Conservation (phyloP, 2,113 vertebrate species). For the Campylorhamphus procurvoides region DNA sequence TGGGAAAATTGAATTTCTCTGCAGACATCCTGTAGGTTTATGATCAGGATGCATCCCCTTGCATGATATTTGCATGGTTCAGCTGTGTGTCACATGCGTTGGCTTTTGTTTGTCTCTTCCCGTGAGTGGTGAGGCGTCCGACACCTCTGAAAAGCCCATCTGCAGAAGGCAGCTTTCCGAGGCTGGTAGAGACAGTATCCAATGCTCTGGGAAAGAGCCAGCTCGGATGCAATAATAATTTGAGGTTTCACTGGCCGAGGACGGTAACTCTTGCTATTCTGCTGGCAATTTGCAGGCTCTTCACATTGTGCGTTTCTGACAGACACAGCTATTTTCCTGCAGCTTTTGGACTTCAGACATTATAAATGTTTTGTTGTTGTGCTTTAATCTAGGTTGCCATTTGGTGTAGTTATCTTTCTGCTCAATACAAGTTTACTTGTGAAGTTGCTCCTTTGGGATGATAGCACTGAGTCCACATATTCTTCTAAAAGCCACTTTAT, state of each 20-base stretch:
- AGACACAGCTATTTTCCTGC: not conserved
- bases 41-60: not conserved
- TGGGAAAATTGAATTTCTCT: not conserved
- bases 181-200: not conserved
- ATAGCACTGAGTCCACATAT: not conserved
- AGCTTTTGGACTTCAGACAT: not conserved
- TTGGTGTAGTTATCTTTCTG: not conserved
- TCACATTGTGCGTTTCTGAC: not conserved
- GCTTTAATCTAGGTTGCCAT: conserved; percentile 16
- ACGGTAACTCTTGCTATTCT: not conserved
- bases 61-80: not conserved
- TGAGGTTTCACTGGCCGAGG: not conserved
- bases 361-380: not conserved
- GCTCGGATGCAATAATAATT: conserved; percentile 21
- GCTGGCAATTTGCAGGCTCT: not conserved
- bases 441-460: not conserved
- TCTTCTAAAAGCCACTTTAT: not conserved
- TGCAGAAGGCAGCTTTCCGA: conserved; percentile 9
- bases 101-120: conserved; percentile 40
- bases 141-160: conserved; percentile 46
- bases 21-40: not conserved
- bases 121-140: not conserved
- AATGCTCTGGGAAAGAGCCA: conserved; percentile 41
- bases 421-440: not conserved
- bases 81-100: not conserved